A percentile compares a stretch with the other conserved stretches of the same genome.
phyloP scores from a whole-genome alignment of 2,888 invertebrate species.

The Ennomos quercinarius region DNA sequence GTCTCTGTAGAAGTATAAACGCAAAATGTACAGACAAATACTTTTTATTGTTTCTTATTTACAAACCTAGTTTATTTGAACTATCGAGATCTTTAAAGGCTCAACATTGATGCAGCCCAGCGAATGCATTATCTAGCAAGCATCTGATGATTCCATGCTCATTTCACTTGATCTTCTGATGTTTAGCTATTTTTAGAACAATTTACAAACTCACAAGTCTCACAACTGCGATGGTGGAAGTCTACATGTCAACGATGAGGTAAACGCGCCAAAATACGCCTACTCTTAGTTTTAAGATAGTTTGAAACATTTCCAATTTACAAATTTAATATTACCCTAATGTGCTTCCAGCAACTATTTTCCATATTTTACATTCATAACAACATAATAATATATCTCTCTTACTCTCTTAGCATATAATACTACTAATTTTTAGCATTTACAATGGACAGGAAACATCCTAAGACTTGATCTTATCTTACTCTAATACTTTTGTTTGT shows the following conservation, averaged over 20 bases:
- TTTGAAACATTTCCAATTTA: constrained; percentile 54
- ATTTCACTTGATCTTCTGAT: constrained; percentile 22
- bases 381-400: constrained; percentile 45
- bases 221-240: constrained; percentile 25
- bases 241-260: constrained; percentile 32
- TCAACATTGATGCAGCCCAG: constrained; percentile 35
- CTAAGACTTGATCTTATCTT: constrained; percentile 44
- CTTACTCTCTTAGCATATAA: constrained; percentile 44
- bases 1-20: constrained; percentile 28
- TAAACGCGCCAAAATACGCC: constrained; percentile 38
- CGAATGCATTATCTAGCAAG: constrained; percentile 30
- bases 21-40: constrained; percentile 40
- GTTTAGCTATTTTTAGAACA: constrained; percentile 27
- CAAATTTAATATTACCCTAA: constrained; percentile 41
- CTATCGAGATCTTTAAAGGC: constrained; percentile 45
- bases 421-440: constrained; percentile 46
- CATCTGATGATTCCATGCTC: constrained; percentile 31
- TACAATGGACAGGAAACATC: constrained; percentile 48
- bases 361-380: constrained; percentile 40
- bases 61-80: constrained; percentile 45
- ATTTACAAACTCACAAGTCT: constrained; percentile 25
- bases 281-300: constrained; percentile 36
- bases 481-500: constrained; percentile 44
- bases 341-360: constrained; percentile 39
- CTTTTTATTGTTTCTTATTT: constrained; percentile 43